Base-by-base conservation (phyloP, 2,888 invertebrate species). In the Troilus luridus region DNA sequence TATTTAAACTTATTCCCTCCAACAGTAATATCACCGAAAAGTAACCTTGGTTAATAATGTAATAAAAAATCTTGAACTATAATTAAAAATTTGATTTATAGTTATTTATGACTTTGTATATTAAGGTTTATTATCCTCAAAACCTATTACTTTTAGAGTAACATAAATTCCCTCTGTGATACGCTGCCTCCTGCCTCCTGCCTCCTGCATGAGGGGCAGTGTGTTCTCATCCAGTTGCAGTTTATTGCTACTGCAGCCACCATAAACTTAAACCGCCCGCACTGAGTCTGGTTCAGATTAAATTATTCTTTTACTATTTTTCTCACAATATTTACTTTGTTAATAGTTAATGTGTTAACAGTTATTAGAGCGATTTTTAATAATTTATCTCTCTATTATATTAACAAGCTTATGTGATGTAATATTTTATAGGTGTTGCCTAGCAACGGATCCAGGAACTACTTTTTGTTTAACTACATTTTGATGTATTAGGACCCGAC, bases 171-270 rank as follows among this genome's bases (percentile, higher is more conserved):
- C 27, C 72, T 41, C 17, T 67, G 14, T 27, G 64, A 27, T 6
- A 27, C 12, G 67, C 41, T 8, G 72, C 2, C 17, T 19, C 8
- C 17, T 77, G 72, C 72, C n/a, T n/a, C n/a, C 41, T 8, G 72
- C 2, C 17, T 19, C 8, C 17, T 77, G 72, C 72, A 77, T 41
- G 72, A 19, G 7, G 27, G 8, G 72, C 72, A 77, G 41, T 77
- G 17, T 41, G 72, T 77, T 27, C 17, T 77, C 72, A 41, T 77
- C 9, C 17, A 77, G 72, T 77, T 67, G 41, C 72, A 77, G 72
- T 77, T 77, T 77, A 77, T 77, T 77, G 72, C 72, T 77, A 77
- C 72, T 77, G 72, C 72, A 41, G 72, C 7, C 27, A 19, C 72
- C 72, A 9, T 77, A 77, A 77, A 77, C 8, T 5, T 24, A 8